These are phyloP conservation scores for Xanthia togata DNA, from an alignment of 2,888 invertebrate genomes.

Conservation along the genomic window DNA sequence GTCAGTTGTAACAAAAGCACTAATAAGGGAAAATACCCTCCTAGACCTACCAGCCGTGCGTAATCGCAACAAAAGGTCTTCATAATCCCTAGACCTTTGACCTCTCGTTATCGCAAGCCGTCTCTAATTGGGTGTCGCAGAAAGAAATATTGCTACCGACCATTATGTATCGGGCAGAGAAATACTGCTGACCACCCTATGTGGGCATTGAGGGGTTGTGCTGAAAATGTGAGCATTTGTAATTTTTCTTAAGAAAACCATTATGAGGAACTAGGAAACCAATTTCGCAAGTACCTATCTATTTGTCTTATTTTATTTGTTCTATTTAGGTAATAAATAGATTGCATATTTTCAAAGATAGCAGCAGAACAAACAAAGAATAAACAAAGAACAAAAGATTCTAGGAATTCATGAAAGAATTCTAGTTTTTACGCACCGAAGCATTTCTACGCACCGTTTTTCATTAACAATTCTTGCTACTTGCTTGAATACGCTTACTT, in stretches of 20 bases:
- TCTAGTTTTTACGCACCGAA: background rate
- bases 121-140: conserved; percentile 67
- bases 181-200: conserved; percentile 57
- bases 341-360: background rate
- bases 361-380: background rate
- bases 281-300: background rate
- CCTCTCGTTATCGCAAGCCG: conserved; percentile 71
- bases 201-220: conserved; percentile 15
- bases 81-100: conserved; percentile 55
- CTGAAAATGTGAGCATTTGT: conserved; percentile 17
- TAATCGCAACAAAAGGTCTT: conserved; percentile 61
- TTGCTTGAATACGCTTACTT: background rate
- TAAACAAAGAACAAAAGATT: too few relatives aligned
- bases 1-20: conserved; percentile 9
- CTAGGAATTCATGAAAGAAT: background rate
- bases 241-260: conserved; percentile 27
- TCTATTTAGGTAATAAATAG: background rate
- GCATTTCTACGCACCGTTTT: background rate
- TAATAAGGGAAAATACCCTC: conserved; percentile 10
- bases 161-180: conserved; percentile 58
- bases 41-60: conserved; percentile 20
- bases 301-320: background rate
- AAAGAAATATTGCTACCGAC: conserved; percentile 66
- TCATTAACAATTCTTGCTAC: conserved; percentile 4
- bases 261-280: conserved; percentile 14